Conservation (phyloP, 1,140 invertebrate species). For the Micrasema longulum region DNA sequence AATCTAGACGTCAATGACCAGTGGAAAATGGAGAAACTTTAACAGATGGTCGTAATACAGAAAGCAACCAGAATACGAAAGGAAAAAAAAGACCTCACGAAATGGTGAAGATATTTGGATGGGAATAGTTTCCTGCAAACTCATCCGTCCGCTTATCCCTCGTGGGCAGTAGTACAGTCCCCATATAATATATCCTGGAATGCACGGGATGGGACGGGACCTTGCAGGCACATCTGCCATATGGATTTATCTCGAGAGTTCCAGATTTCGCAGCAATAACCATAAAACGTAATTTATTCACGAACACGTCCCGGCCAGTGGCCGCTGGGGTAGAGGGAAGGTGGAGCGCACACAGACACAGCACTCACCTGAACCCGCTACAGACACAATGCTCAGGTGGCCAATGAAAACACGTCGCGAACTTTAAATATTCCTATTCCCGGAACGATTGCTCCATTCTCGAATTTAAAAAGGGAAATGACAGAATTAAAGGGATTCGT, state of each 20-base stretch:
- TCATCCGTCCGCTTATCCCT: no score
- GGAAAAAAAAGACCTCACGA: no score
- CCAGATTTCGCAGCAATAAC: constrained; percentile 55
- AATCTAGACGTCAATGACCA: no score
- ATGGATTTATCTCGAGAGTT: constrained; percentile 50
- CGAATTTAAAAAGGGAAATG: constrained; percentile 14
- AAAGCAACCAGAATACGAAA: no score
- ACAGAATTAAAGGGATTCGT: no score
- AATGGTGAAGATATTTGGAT: no score
- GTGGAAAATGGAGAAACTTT: no score
- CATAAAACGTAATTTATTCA: constrained; percentile 55
- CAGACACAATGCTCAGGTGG: constrained; percentile 26
- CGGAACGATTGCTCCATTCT: constrained; percentile 21
- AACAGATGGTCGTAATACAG: no score
- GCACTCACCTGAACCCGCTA: neutral
- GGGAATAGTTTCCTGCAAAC: no score
- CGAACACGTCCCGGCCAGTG: constrained; percentile 40
- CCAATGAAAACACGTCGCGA: constrained; percentile 39
- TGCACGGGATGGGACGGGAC: no score
- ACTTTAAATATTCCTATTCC: constrained; percentile 34
- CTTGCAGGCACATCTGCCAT: constrained; percentile 1
- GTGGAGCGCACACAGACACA: constrained; percentile 1
- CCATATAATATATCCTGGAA: no score
- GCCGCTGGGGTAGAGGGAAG: constrained; percentile 8
- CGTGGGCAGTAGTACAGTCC: no score